These are phyloP conservation scores for Esox masquinongy DNA, from an alignment of 2,797 vertebrate species.

Conservation along the genomic window DNA sequence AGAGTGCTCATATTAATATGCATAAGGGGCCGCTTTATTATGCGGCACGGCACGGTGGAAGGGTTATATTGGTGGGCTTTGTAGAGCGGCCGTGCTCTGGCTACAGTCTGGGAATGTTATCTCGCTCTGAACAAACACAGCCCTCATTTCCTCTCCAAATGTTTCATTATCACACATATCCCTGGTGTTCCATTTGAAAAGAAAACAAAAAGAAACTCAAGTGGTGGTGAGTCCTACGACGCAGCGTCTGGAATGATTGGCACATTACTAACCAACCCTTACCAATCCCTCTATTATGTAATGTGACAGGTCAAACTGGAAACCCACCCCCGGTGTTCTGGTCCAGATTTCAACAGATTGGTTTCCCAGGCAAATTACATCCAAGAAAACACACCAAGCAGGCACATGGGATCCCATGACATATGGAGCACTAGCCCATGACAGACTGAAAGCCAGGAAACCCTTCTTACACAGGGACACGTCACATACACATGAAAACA, in stretches of 20 bases:
- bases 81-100: slow-evolving; percentile 51
- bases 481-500: slow-evolving; percentile 18
- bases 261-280: slow-evolving; percentile 3
- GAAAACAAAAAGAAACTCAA: slow-evolving; percentile 38
- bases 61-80: slow-evolving; percentile 64
- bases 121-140: slow-evolving; percentile 62
- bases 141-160: slow-evolving; percentile 59
- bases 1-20: slow-evolving; percentile 86
- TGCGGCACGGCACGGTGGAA: slow-evolving; percentile 59
- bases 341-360: slow-evolving; percentile 6
- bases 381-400: slow-evolving; percentile 24
- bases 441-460: slow-evolving; percentile 14
- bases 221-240: slow-evolving; percentile 19
- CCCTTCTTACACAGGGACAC: slow-evolving; percentile 1
- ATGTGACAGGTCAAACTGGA: slow-evolving; percentile 15
- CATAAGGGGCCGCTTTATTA: slow-evolving; percentile 76
- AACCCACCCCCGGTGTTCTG: slow-evolving; percentile 3
- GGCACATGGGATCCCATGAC: slow-evolving; percentile 26
- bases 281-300: neutral
- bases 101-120: slow-evolving; percentile 62
- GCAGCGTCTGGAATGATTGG: slow-evolving; percentile 10
- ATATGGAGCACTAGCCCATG: slow-evolving; percentile 28
- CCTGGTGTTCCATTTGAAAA: slow-evolving; percentile 51
- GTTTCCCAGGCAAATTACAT: slow-evolving; percentile 26
- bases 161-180: slow-evolving; percentile 58